Conservation (phyloP, 2,113 vertebrate species). For the Proterorhinus semilunaris region DNA sequence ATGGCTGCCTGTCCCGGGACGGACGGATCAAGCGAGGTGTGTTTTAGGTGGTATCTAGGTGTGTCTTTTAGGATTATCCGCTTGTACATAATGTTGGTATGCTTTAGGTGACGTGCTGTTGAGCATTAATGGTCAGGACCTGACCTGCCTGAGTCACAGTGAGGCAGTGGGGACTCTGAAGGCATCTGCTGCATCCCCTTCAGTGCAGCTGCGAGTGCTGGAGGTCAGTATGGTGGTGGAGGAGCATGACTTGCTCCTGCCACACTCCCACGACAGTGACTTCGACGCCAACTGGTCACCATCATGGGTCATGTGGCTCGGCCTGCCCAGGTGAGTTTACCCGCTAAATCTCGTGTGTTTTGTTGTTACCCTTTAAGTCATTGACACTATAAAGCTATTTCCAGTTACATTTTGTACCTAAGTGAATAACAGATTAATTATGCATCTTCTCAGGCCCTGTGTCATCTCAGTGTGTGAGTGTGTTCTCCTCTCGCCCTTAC, state of each 20-base stretch:
- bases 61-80: neutral
- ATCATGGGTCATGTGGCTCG: conserved; percentile 97
- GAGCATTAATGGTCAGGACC: conserved; percentile 93
- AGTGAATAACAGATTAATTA: too few species aligned
- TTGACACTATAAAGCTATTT: neutral
- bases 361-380: neutral
- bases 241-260: conserved; percentile 83
- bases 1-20: conserved; percentile 92
- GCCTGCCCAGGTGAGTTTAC: conserved; percentile 84
- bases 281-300: conserved; percentile 96
- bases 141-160: conserved; percentile 92
- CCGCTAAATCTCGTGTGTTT: neutral
- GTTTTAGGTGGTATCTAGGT: neutral
- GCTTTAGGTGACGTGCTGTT: conserved; percentile 88
- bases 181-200: conserved; percentile 88
- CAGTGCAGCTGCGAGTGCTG: conserved; percentile 87
- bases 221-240: conserved; percentile 89
- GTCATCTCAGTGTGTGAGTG: neutral
- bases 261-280: conserved; percentile 86
- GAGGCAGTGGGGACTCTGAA: conserved; percentile 96
- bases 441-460: too few species aligned
- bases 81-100: neutral
- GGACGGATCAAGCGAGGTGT: conserved; percentile 94
- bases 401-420: too few species aligned
- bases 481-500: conserved; percentile 11